Conservation (phyloP, 35 echinoderm and acorn worm species). For the Acanthaster planci region DNA sequence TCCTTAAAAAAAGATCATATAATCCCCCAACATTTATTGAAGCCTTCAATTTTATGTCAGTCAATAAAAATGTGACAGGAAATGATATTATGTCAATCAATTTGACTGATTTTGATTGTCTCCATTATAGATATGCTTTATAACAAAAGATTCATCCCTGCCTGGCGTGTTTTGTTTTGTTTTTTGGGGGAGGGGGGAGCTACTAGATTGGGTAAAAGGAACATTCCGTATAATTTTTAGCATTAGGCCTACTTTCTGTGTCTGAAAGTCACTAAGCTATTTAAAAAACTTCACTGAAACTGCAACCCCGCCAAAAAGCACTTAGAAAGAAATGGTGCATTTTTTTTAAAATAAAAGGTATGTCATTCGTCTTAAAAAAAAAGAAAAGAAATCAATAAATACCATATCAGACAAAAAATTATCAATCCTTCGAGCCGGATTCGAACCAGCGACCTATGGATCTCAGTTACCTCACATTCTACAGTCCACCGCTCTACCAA, state of each 20-base stretch:
- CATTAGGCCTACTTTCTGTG: not conserved
- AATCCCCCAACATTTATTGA: too few relatives aligned
- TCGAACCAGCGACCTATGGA: slow-evolving; percentile 65
- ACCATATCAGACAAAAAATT: not conserved
- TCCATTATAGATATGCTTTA: too few relatives aligned
- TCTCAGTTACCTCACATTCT: not conserved
- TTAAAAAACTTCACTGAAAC: not conserved
- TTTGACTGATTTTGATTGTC: too few relatives aligned
- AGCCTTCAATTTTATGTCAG: too few relatives aligned
- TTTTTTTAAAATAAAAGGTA: not conserved
- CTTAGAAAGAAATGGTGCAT: not conserved
- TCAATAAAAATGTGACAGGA: too few relatives aligned
- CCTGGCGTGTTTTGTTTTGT: too few relatives aligned
- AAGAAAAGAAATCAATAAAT: not conserved
- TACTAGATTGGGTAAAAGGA: too few relatives aligned
- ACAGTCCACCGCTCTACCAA: slow-evolving; percentile 70
- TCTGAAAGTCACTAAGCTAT: not conserved
- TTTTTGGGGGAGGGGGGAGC: too few relatives aligned
- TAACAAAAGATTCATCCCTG: too few relatives aligned
- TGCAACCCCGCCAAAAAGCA: not conserved
- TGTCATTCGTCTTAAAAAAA: not conserved
- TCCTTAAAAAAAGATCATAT: too few relatives aligned
- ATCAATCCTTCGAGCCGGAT: slow-evolving; percentile 44
- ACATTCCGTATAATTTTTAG: too few relatives aligned
- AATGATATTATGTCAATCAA: too few relatives aligned